Evolutionary conservation across 2,113 vertebrate species (phyloP), one percentile per base, ranked within the genome.

Genomic region (Phocoena phocoena): DNA sequence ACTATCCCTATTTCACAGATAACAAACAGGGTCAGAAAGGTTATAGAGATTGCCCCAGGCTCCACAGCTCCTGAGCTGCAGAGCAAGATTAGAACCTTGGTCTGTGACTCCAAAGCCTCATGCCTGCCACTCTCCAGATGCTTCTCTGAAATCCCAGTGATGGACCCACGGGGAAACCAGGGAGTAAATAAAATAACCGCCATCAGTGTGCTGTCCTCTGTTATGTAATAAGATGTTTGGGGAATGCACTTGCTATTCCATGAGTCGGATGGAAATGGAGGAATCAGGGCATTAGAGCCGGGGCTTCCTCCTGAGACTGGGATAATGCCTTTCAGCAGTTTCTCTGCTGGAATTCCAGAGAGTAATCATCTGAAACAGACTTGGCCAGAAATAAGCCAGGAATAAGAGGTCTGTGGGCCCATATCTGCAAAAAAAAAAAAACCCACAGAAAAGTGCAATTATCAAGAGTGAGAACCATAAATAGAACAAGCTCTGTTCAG

Each of bases 181-280:
- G 60, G 96, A 97, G n/a, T 60, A 68, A 88, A 84, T 79, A 58
- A 92, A 92, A 4, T 92, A 80, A 90, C 73, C 36, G 86, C 79
- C 68, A 87, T 88, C 68, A 87, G 74, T n/a, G 1, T 6, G 15
- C 81, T 60, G 68, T 33, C 33, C 6, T 53, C n/a, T 7, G 0
- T 21, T 33, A 44, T 47, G 60, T 31, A 47, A n/a, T 20, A 41
- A 88, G 50, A 47, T 1, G 0, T 74, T n/a, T 44, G n/a, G 41
- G 82, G 50, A 53, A 53, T 53, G 50, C 50, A 53, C 50, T 47
- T 38, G 18, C 25, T 9, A 0, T 15, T 44, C 15, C 11, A 5
- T 2, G 0, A 70, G n/a, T 31, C 7, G 23, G 8, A 21, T 18
- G 15, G 62, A 84, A 91, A 73, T 5, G 4, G 2, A 8, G 26